These are phyloP conservation scores for Cryptosula pallasiana DNA, from an alignment of 2,888 invertebrate genomes.

Conservation along the genomic window DNA sequence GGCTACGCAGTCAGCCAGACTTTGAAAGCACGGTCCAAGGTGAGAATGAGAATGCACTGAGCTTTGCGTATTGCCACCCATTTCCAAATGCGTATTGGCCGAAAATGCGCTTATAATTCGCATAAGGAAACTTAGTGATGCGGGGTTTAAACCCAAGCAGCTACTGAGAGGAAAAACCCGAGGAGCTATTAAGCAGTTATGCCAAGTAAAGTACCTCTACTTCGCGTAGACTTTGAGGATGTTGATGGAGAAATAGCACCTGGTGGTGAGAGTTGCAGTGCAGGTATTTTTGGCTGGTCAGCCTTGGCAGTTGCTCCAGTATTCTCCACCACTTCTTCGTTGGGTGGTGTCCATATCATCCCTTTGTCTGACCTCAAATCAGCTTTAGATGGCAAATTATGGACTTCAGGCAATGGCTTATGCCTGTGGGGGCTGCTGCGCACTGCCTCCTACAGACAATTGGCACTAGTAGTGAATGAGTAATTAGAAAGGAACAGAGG, in stretches of 20 bases:
- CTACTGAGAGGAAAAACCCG: too few species aligned
- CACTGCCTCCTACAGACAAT: slow-evolving; percentile 14
- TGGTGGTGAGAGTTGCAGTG: neutral
- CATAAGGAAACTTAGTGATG: too few species aligned
- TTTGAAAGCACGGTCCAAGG: too few species aligned
- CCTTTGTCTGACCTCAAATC: slow-evolving; percentile 16
- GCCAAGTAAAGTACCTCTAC: too few species aligned
- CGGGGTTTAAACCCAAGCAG: too few species aligned
- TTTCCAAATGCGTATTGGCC: too few species aligned
- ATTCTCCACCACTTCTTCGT: neutral
- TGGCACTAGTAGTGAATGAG: neutral
- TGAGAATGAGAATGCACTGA: too few species aligned
- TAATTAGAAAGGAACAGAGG: neutral
- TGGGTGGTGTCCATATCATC: slow-evolving; percentile 18
- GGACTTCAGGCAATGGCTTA: slow-evolving; percentile 1
- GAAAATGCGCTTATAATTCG: too few species aligned
- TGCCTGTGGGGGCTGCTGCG: neutral
- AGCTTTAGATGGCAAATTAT: slow-evolving; percentile 3
- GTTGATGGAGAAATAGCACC: neutral
- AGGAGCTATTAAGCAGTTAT: too few species aligned
- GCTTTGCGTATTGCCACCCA: too few species aligned
- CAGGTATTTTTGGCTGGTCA: neutral
- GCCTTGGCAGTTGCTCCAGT: neutral
- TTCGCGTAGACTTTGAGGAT: neutral
- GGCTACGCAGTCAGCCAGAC: too few species aligned